Percentiles rank a stretch among this genome's conserved stretches.
phyloP scores from a whole-genome alignment of 1,140 invertebrate species.

The Polypedilum vanderplanki region DNA sequence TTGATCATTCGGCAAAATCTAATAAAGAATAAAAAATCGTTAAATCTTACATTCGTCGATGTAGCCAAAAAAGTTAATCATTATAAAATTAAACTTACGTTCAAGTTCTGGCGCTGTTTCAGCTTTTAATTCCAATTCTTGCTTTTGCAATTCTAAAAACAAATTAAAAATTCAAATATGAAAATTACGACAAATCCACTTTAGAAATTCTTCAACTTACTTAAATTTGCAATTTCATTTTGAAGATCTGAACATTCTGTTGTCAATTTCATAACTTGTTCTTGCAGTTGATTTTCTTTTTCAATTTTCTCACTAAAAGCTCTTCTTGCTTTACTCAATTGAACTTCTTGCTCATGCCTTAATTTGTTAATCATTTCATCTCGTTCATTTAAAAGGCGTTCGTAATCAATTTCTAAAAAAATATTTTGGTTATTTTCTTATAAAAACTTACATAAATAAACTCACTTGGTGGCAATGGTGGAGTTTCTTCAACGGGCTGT shows the following conservation, averaged over 20 bases:
- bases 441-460: too few relatives aligned
- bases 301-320: slow-evolving; percentile 35
- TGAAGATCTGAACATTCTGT: slow-evolving; percentile 36
- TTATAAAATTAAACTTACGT: slow-evolving; percentile 46
- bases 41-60: too few relatives aligned
- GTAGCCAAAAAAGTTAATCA: too few relatives aligned
- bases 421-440: too few relatives aligned
- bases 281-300: slow-evolving; percentile 35
- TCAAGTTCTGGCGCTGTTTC: slow-evolving; percentile 46
- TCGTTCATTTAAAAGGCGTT: slow-evolving; percentile 50
- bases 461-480: slow-evolving; percentile 31
- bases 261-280: slow-evolving; percentile 35
- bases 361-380: slow-evolving; percentile 80
- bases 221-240: slow-evolving; percentile 36
- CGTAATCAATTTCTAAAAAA: slow-evolving; percentile 34
- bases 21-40: too few relatives aligned
- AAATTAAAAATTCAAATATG: neutral
- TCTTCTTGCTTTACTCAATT: slow-evolving; percentile 33
- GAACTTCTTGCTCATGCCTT: slow-evolving; percentile 59
- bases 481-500: slow-evolving; percentile 35
- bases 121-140: slow-evolving; percentile 38
- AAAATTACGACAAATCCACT: too few relatives aligned
- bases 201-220: neutral
- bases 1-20: too few relatives aligned
- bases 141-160: slow-evolving; percentile 34